A percentile compares a stretch with the other conserved stretches of the same genome.
phyloP scores from a whole-genome alignment of 1,140 invertebrate genomes.

The Brachionus rubens region DNA sequence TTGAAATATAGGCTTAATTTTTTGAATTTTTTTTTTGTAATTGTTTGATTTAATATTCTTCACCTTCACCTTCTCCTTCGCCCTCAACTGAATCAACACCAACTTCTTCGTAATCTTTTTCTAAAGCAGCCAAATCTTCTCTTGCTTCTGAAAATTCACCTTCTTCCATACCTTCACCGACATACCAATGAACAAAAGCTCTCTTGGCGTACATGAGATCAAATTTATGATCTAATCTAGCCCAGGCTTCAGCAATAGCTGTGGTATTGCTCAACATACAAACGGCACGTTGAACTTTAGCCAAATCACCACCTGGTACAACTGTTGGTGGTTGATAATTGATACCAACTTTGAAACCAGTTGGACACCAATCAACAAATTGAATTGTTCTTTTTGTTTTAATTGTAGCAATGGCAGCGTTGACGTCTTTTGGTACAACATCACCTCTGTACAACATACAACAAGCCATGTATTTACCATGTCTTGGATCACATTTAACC shows the following conservation, averaged over 20 bases:
- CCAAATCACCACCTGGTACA: slow-evolving; percentile 72
- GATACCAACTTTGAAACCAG: slow-evolving; percentile 67
- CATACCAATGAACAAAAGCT: slow-evolving; percentile 52
- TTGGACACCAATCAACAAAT: slow-evolving; percentile 62
- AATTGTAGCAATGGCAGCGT: slow-evolving; percentile 60
- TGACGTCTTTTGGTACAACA: slow-evolving; percentile 63
- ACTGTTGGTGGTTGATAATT: slow-evolving; percentile 74
- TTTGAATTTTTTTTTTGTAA: too few relatives aligned
- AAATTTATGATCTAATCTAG: slow-evolving; percentile 63
- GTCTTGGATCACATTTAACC: slow-evolving; percentile 70
- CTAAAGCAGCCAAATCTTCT: slow-evolving; percentile 50
- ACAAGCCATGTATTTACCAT: slow-evolving; percentile 60
- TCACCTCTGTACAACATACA: slow-evolving; percentile 62
- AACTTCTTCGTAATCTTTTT: slow-evolving; percentile 50
- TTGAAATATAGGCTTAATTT: slow-evolving; percentile 72
- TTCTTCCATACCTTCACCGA: slow-evolving; percentile 63
- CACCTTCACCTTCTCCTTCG: slow-evolving; percentile 49
- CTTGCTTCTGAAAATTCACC: slow-evolving; percentile 55
- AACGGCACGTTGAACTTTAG: slow-evolving; percentile 78
- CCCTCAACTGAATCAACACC: slow-evolving; percentile 47
- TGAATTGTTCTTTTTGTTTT: slow-evolving; percentile 63
- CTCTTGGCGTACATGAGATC: slow-evolving; percentile 49
- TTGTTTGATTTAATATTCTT: slow-evolving; percentile 42
- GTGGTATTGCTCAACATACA: slow-evolving; percentile 77
- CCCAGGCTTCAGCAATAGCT: slow-evolving; percentile 69